Percentiles rank a stretch among this genome's conserved stretches.
Evolutionary conservation across 2,888 invertebrate genomes (phyloP).

Genomic region (Apomyelois bistriatella): DNA sequence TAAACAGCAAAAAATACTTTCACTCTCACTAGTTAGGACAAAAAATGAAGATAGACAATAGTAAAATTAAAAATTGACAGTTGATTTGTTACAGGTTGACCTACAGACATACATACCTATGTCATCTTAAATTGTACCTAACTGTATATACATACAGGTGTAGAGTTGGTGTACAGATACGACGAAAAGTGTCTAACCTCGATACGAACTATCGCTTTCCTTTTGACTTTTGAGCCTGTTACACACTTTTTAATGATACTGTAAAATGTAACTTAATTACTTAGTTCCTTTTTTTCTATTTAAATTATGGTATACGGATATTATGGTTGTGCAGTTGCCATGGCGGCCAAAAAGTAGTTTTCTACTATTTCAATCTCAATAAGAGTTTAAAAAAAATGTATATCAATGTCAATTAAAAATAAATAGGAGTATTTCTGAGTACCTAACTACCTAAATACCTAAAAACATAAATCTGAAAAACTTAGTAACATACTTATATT

Average conservation of each 20-base stretch:
- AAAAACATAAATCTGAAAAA: no score
- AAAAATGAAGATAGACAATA: constrained; percentile 3
- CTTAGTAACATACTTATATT: no score
- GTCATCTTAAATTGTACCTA: constrained; percentile 1
- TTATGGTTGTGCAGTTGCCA: no score
- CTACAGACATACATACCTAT: constrained; percentile 1
- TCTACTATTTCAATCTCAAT: no score
- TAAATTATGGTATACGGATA: no score
- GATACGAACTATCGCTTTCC: neutral
- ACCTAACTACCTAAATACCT: no score
- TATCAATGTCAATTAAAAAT: no score
- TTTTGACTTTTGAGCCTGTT: neutral
- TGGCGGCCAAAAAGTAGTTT: no score
- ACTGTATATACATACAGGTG: neutral
- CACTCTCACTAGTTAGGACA: neutral
- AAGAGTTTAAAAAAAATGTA: no score
- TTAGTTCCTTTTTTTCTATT: no score
- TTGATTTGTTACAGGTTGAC: neutral
- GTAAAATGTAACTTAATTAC: no score
- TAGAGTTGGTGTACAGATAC: neutral
- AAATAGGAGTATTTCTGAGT: no score
- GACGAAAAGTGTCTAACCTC: constrained; percentile 1
- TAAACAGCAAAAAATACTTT: neutral
- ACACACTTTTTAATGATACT: neutral
- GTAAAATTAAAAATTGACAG: constrained; percentile 2